Conservation (phyloP, 2,113 vertebrate species). For the Gopherus flavomarginatus region DNA sequence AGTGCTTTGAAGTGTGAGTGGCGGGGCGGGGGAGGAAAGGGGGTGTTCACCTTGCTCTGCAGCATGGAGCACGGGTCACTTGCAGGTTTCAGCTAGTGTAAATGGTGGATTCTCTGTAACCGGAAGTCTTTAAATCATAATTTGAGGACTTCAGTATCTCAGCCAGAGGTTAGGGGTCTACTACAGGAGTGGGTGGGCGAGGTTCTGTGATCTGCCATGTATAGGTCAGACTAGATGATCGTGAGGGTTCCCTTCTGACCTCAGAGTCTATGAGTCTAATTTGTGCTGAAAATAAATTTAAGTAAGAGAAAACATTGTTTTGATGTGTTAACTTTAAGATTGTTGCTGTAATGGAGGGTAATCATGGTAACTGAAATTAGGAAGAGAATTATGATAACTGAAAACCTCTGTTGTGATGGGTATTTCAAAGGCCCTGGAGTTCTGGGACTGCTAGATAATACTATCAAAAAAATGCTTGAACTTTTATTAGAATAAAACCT, state of each 20-base stretch:
- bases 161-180: no score
- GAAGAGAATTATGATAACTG: conserved; percentile 76
- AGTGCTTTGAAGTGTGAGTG: no score
- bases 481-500: conserved; percentile 35
- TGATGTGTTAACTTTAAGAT: conserved; percentile 76
- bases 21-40: fast-evolving
- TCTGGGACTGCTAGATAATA: conserved; percentile 62
- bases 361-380: conserved; percentile 78
- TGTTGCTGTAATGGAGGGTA: conserved; percentile 72
- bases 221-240: no score
- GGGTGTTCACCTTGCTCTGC: no score
- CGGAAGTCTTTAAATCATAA: no score
- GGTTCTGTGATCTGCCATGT: no score
- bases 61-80: no score
- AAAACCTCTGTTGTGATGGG: conserved; percentile 74
- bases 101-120: no score
- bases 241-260: no score
- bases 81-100: no score
- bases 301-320: conserved; percentile 61
- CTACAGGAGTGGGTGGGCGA: no score
- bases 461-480: conserved; percentile 65
- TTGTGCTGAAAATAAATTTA: conserved; percentile 63
- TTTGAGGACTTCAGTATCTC: no score
- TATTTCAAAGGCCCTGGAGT: conserved; percentile 72
- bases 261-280: neutral